Base-by-base conservation (phyloP, 2,797 vertebrate species). In the Bucorvus abyssinicus region DNA sequence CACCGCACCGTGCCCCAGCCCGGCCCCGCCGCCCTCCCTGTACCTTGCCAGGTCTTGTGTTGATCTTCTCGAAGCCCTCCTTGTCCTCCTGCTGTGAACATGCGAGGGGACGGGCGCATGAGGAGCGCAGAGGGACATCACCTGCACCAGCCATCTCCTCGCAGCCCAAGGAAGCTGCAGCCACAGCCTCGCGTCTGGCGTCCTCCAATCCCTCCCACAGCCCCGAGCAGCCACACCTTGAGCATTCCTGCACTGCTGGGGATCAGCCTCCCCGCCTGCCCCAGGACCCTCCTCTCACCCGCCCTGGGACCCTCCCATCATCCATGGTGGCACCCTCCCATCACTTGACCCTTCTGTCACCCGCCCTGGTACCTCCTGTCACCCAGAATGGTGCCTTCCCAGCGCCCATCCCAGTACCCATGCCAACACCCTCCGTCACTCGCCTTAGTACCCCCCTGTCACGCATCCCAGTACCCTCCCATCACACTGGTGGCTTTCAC, bases 21-120 rank as follows among this genome's bases (percentile, higher is more conserved):
- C 69, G 5, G 24, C 49, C 61, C 61, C 9, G 21, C 57, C 42
- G 5, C 24, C 12, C 49, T 47, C 24, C 83, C 63, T 1, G 95
- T 98, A 99, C 99, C 99, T 99, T 99, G 95, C 99, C 99, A 4
- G 99, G 99, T 26, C 99, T 98, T 32, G 97, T 98, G 84, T 99
- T 99, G 91, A 98, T 98, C 87, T 99, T 99, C 77, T 98, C 98
- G 19, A 98, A 98, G 97, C 97, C 89, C 98, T 99, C 94, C 97
- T 94, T 84, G 7, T 98, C 98, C 19, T 98, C 98, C 89, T 98
- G 98, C 98, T 98, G 79, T 0, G 76, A 94, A 52, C 93, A 64
- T 83, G 61, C 53, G 12, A 56, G 83, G 32, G 34, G 34, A 38
- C 9, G 3, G 78, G 47, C 0, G 9, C 0, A 6, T 93, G 91